phyloP scores from a whole-genome alignment of 2,888 invertebrate species.

The Hermaeophaga mercurialis region DNA sequence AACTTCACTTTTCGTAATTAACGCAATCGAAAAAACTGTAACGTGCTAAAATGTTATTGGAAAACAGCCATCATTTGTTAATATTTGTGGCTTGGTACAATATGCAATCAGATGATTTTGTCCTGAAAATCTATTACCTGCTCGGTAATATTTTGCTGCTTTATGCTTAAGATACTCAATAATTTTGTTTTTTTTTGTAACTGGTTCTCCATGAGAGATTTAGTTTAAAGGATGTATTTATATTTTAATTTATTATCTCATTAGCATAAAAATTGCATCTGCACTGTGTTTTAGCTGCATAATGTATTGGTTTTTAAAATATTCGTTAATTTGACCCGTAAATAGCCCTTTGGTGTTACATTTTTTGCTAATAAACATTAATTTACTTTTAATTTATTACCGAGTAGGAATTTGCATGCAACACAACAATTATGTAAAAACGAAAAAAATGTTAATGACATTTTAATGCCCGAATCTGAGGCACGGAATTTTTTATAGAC shows the following conservation, averaged over 20 bases:
- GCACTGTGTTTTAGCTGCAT: background rate
- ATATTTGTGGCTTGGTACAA: no score
- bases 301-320: slow-evolving; percentile 10
- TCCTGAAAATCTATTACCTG: no score
- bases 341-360: background rate
- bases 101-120: no score
- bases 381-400: slow-evolving; percentile 31
- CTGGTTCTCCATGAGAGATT: no score
- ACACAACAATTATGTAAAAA: slow-evolving; percentile 27
- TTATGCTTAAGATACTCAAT: no score
- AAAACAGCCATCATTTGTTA: no score
- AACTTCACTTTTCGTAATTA: no score
- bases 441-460: slow-evolving; percentile 25
- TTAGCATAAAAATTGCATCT: slow-evolving; percentile 13
- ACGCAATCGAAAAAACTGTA: no score
- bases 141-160: no score
- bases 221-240: slow-evolving; percentile 6
- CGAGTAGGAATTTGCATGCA: slow-evolving; percentile 29
- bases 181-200: no score
- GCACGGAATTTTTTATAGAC: slow-evolving; percentile 1
- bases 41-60: no score
- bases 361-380: slow-evolving; percentile 16
- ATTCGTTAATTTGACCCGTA: slow-evolving; percentile 6
- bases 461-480: slow-evolving; percentile 20
- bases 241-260: slow-evolving; percentile 1